phyloP scores from a whole-genome alignment of 2,113 vertebrate species.

The Coryphaenoides rupestris region DNA sequence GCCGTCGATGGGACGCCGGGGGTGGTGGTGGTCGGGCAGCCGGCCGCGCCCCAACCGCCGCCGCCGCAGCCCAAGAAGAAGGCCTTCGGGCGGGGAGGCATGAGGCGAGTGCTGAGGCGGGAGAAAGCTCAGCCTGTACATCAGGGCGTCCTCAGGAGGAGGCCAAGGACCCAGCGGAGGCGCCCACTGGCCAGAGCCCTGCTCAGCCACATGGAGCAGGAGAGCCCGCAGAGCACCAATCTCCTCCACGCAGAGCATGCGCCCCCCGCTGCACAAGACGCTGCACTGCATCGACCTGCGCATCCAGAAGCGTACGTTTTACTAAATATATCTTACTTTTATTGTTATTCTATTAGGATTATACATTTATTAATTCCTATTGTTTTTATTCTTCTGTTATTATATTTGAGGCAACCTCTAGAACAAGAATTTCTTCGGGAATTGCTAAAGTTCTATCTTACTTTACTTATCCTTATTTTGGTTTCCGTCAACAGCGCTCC shows the following conservation, averaged over 20 bases:
- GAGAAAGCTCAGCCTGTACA: constrained; percentile 72
- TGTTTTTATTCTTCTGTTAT: no score
- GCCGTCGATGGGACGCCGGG: no score
- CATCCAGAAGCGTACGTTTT: constrained; percentile 71
- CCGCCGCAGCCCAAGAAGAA: constrained; percentile 25
- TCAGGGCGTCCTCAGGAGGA: constrained; percentile 59
- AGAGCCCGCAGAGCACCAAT: constrained; percentile 76
- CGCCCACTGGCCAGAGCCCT: constrained; percentile 66
- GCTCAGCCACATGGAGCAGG: constrained; percentile 75
- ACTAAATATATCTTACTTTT: no score
- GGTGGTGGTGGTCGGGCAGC: no score
- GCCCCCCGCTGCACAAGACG: constrained; percentile 68
- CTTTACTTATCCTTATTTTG: not conserved
- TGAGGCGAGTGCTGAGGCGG: constrained; percentile 60
- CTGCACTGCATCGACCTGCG: constrained; percentile 70
- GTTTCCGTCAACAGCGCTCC: constrained; percentile 59
- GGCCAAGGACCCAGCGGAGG: constrained; percentile 52
- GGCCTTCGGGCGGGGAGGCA: constrained; percentile 47
- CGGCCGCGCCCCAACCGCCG: not conserved
- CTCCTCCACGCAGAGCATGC: constrained; percentile 69
- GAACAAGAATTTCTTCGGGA: no score
- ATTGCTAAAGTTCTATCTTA: no score
- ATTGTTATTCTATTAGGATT: no score
- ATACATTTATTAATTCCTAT: no score
- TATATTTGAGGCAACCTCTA: no score